Evolutionary conservation across 2,888 invertebrate species (phyloP), one percentile per base, ranked within the genome.

Genomic region (Timandra comae): DNA sequence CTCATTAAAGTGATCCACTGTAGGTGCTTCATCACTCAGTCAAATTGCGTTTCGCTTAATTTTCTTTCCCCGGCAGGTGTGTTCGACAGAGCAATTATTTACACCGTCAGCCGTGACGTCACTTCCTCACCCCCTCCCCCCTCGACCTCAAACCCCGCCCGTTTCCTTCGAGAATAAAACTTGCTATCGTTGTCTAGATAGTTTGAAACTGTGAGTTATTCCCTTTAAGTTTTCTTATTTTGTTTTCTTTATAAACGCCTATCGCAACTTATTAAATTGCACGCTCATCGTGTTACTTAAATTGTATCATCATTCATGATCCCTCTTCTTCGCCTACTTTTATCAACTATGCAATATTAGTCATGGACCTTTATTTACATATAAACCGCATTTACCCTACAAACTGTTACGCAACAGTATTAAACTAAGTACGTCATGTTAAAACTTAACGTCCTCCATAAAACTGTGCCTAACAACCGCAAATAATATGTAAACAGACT

Each of bases 21-120:
- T 67, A 65, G 78, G 79, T 81, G 75, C 84, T 81, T 78, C 77
- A 84, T 84, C 84, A 84, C 79, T 85, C 82, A 84, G 81, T 82
- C 82, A 82, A 84, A 84, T 84, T 82, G 79, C 81, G 81, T 82
- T 82, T 77, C 80, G 73, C 84, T 84, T 85, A 84, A 85, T 85
- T 84, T 85, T 84, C 82, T 84, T 84, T 82, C 70, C 64, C 71
- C 72, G 70, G 77, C 85, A 84, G 85, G 84, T 85, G 85, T 84
- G 80, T 85, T 85, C 85, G 85, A 85, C 85, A 80, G 77, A 81
- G 80, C 81, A 84, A 84, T 85, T 85, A 85, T 85, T 85, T 84
- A 85, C 79, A 77, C 71, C 80, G 79, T 63, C 76, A 73, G 74
- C 58, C 62, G 66, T 77, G 80, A 78, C 80, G 79, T 79, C 79